Evolutionary conservation across 1,140 invertebrate species (phyloP), one percentile per base, ranked within the genome.

Genomic region (Drosophila neocordata): DNA sequence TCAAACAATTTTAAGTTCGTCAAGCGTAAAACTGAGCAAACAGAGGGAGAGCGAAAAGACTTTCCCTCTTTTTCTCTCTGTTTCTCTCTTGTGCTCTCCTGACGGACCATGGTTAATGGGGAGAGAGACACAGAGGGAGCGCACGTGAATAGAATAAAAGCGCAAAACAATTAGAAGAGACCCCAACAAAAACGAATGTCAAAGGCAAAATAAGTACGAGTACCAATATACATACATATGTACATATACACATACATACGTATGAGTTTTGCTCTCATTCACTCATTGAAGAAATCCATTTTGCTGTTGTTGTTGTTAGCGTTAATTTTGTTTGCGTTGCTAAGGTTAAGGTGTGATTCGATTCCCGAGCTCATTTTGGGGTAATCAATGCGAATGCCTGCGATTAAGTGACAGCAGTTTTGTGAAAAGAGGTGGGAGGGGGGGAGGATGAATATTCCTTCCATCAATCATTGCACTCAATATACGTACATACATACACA

Each of bases 21-120:
- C 65, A 87, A 72, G 82, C 81, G 76, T 67, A 67, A 78, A 41
- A 60, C 15, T 57, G 51, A 22, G 41, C 52, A 41, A 77, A 52
- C 53, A 20, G 66, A 22, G 44, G 12, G 6, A 37, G 18, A 53
- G 12, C 48, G 15, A 13, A 57, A 73, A 55, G 53, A 37, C 58
- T 56, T 51, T 51, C 31, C 12, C 13, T 27, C 27, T 27, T 20
- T 34, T 38, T 34, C 52, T 73, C 34, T 2, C 55, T 60, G 27
- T n/a, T 38, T 55, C 12, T 12, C n/a, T 27, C 18, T 34, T 12
- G 27, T 12, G 9, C 41, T 11, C 15, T 48, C 41, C 18, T 8
- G 7, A 8, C 15, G 1, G 15, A 44, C 13, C 41, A 5, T 18
- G 27, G 27, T 3, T 31, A 31, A 31, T 31, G 27, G 27, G 27